Conservation (phyloP, 2,888 invertebrate species). For the Rutpela maculata region DNA sequence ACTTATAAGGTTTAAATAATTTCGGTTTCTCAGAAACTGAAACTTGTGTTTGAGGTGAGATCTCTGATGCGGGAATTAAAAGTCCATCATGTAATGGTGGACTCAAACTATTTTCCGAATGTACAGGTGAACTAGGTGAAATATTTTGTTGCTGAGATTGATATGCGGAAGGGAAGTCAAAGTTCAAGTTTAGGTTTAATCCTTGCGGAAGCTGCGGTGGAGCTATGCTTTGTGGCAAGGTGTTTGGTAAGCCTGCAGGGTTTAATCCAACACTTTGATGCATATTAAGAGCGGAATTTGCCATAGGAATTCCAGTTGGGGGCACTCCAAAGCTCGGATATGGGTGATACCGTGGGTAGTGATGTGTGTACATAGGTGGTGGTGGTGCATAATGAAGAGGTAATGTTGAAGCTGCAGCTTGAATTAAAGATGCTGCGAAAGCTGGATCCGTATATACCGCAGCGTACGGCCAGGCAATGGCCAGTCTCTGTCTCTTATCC, state of each 20-base stretch:
- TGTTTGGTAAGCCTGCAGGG: constrained; percentile 70
- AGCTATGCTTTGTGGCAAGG: constrained; percentile 71
- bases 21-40: constrained; percentile 76
- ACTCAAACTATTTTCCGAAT: constrained; percentile 72
- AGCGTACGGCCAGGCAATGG: constrained; percentile 96
- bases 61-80: constrained; percentile 67
- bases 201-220: constrained; percentile 64
- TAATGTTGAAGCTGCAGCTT: constrained; percentile 87
- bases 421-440: constrained; percentile 93
- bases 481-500: constrained; percentile 96
- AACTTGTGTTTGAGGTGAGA: constrained; percentile 64
- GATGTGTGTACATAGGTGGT: constrained; percentile 77
- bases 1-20: constrained; percentile 86
- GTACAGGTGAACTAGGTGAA: constrained; percentile 69
- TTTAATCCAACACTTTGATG: constrained; percentile 62
- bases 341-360: constrained; percentile 73
- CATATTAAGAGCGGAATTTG: constrained; percentile 65
- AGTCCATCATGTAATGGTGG: constrained; percentile 67
- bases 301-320: constrained; percentile 74
- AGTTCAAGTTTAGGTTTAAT: constrained; percentile 63
- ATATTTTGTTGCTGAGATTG: constrained; percentile 57
- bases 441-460: constrained; percentile 96
- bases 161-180: constrained; percentile 64
- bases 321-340: constrained; percentile 74
- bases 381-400: constrained; percentile 76